Evolutionary conservation across 2,113 vertebrate species (phyloP).

Genomic region (Datnioides undecimradiatus): DNA sequence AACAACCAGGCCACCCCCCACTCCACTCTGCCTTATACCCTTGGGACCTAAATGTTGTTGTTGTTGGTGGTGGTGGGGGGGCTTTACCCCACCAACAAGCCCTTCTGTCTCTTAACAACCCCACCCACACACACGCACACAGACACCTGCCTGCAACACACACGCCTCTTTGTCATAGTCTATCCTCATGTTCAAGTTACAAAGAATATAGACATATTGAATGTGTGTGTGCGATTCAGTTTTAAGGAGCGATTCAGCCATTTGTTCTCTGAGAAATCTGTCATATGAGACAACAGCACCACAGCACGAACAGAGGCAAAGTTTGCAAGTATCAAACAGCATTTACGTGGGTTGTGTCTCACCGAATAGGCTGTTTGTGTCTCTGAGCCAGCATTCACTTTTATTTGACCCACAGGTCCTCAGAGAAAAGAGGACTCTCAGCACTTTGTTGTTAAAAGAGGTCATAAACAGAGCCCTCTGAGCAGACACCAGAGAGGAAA

Average conservation of each 20-base stretch:
- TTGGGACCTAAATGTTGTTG: slow-evolving; percentile 30
- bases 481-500: background rate
- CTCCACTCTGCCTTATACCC: slow-evolving; percentile 34
- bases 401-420: slow-evolving; percentile 23
- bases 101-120: slow-evolving; percentile 51
- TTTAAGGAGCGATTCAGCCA: slow-evolving; percentile 11
- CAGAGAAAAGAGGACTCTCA: background rate
- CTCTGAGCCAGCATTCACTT: slow-evolving; percentile 18
- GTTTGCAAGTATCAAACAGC: background rate
- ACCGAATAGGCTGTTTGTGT: background rate
- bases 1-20: slow-evolving; percentile 25
- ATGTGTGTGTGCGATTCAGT: background rate
- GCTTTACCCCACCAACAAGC: slow-evolving; percentile 24
- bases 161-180: slow-evolving; percentile 48
- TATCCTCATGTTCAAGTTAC: background rate
- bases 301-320: background rate
- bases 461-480: background rate
- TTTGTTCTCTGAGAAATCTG: slow-evolving; percentile 4
- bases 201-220: slow-evolving; percentile 11
- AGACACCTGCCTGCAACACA: slow-evolving; percentile 42
- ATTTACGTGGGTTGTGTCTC: background rate
- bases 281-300: background rate
- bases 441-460: slow-evolving; percentile 6
- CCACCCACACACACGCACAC: background rate
- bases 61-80: slow-evolving; percentile 1